phyloP scores from a whole-genome alignment of 2,888 invertebrate genomes.

The Dysmachus trigonus region DNA sequence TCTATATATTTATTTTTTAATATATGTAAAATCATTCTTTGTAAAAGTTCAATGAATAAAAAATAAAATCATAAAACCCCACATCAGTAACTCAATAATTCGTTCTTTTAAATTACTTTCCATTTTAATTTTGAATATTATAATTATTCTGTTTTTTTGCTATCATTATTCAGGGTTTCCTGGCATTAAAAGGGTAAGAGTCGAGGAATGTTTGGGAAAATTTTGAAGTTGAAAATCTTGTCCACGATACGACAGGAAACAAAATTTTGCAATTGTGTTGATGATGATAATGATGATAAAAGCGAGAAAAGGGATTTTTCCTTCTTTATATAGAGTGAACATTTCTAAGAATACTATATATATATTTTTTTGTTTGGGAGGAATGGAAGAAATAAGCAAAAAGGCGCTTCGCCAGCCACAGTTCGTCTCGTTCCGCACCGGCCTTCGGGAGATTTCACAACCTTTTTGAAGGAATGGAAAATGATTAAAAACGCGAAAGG shows the following conservation, averaged over 20 bases:
- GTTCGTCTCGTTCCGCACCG: neutral
- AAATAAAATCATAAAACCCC: no score
- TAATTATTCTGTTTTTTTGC: neutral
- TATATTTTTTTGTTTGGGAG: no score
- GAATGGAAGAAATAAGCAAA: neutral
- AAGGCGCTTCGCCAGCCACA: no score
- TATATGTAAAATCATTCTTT: no score
- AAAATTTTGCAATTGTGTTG: constrained; percentile 38
- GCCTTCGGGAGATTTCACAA: constrained; percentile 35
- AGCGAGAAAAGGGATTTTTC: constrained; percentile 8
- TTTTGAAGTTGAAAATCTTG: neutral
- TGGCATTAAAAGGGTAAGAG: no score
- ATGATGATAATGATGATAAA: constrained; percentile 35
- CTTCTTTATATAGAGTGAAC: neutral
- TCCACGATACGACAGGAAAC: neutral
- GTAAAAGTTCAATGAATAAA: no score
- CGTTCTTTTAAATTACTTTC: no score
- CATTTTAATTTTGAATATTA: no score
- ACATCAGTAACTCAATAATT: no score
- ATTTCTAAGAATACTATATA: neutral
- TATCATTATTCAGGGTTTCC: neutral
- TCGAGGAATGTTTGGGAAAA: no score
- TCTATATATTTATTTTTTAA: no score
- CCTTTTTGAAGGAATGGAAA: constrained; percentile 33
- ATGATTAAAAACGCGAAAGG: constrained; percentile 37